Evolutionary conservation across 2,797 vertebrate species (phyloP).

Genomic region (Chiroxiphia lanceolata): DNA sequence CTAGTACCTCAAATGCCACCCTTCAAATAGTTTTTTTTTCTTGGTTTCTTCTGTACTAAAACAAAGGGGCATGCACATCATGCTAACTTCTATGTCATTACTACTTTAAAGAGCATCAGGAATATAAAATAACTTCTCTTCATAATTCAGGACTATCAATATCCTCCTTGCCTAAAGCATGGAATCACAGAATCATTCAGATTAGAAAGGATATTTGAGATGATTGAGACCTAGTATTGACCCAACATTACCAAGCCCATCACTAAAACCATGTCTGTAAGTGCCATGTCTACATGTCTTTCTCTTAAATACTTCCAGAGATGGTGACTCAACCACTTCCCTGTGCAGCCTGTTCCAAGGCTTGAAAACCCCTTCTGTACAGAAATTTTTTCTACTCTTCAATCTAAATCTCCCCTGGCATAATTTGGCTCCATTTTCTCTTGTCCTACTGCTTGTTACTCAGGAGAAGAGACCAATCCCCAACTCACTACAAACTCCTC

Average conservation of each 20-base stretch:
- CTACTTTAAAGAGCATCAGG: neutral
- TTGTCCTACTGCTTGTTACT: no score
- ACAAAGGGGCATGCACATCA: neutral
- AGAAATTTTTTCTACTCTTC: no score
- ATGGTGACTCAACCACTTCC: neutral
- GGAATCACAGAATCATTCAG: neutral
- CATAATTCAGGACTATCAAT: neutral
- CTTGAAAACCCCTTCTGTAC: no score
- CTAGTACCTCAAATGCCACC: slow-evolving; percentile 17
- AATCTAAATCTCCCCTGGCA: no score
- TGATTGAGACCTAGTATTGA: rapidly evolving
- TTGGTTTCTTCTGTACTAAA: neutral
- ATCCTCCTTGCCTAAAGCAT: neutral
- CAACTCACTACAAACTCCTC: no score
- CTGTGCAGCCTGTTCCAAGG: no score
- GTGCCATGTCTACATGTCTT: neutral
- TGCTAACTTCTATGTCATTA: neutral
- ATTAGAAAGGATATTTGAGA: neutral
- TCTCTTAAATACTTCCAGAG: neutral
- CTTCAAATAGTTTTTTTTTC: neutral
- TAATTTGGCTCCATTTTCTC: no score
- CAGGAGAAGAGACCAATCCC: no score
- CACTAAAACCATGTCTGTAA: neutral
- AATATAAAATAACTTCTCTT: neutral
- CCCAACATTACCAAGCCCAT: neutral